Percentiles rank a stretch among this genome's conserved stretches.
phyloP scores from a whole-genome alignment of 1,140 invertebrate species.

The Triops cancriformis region DNA sequence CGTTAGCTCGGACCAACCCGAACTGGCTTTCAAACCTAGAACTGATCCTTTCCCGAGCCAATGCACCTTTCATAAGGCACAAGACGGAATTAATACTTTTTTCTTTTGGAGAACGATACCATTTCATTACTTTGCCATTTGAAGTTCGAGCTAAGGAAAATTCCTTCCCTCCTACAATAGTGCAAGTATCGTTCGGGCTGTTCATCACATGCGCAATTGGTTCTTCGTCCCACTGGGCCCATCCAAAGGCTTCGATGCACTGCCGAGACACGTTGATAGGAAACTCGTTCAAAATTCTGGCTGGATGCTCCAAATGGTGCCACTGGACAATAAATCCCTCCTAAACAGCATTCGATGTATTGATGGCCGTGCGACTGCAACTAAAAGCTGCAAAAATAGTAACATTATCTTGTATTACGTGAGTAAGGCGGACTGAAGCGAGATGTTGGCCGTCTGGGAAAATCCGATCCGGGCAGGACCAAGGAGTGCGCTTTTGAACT shows the following conservation, averaged over 20 bases:
- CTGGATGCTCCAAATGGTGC: slow-evolving; percentile 30
- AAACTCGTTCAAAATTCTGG: slow-evolving; percentile 50
- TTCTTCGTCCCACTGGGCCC: slow-evolving; percentile 60
- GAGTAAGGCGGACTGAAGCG: neutral
- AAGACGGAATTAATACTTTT: neutral
- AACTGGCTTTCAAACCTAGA: slow-evolving; percentile 60
- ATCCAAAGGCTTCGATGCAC: slow-evolving; percentile 65
- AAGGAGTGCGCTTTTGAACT: slow-evolving; percentile 34
- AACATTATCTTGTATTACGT: neutral
- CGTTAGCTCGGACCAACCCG: slow-evolving; percentile 53
- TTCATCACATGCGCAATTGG: slow-evolving; percentile 37
- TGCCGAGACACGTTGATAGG: slow-evolving; percentile 69
- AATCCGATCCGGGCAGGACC: slow-evolving; percentile 52
- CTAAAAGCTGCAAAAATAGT: too few relatives aligned
- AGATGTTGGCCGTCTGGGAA: slow-evolving; percentile 73
- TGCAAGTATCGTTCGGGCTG: slow-evolving; percentile 57
- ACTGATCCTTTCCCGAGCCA: slow-evolving; percentile 67
- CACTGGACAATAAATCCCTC: slow-evolving; percentile 22
- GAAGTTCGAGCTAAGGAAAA: slow-evolving; percentile 69
- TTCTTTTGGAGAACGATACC: neutral
- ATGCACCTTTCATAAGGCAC: slow-evolving; percentile 20
- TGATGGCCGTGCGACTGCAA: neutral
- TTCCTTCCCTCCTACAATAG: slow-evolving; percentile 67
- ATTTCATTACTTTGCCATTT: slow-evolving; percentile 57
- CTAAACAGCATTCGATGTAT: neutral